Evolutionary conservation across 2,113 vertebrate genomes (phyloP).

Genomic region (Strigops habroptila): DNA sequence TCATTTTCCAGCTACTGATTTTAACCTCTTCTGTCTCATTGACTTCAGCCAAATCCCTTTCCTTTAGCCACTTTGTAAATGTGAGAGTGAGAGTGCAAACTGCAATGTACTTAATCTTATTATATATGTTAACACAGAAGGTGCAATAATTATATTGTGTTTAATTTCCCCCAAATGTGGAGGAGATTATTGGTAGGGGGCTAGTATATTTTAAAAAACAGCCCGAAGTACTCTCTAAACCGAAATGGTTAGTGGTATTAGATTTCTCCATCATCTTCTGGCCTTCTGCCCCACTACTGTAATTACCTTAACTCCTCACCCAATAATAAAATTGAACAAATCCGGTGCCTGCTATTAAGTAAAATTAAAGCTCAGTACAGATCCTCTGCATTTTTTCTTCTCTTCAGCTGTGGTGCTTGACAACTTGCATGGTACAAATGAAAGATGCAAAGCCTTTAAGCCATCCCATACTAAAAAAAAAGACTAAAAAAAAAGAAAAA

Average conservation of each 20-base stretch:
- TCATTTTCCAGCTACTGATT: not conserved
- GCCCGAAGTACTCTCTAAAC: not conserved
- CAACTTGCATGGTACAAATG: conserved; percentile 28
- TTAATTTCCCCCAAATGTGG: not conserved
- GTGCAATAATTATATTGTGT: not conserved
- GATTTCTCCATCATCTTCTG: conserved; percentile 1
- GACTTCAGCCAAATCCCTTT: not conserved
- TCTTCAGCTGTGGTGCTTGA: conserved; percentile 12
- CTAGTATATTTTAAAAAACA: not conserved
- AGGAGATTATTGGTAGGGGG: not conserved
- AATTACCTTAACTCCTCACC: conserved; percentile 21
- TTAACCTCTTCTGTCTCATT: conserved; percentile 23
- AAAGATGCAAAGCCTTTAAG: conserved; percentile 43
- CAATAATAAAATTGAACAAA: conserved; percentile 36
- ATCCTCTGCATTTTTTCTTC: conserved; percentile 52
- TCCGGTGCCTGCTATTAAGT: conserved; percentile 18
- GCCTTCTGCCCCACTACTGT: not conserved
- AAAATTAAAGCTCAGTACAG: conserved; percentile 32
- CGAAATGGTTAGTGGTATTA: not conserved
- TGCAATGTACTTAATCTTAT: not conserved
- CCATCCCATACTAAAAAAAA: not conserved
- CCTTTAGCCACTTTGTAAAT: not conserved
- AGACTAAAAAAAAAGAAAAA: not conserved
- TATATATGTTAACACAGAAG: not conserved
- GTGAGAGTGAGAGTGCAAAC: not conserved